These are phyloP conservation scores for Mobula hypostoma DNA, from an alignment of 2,113 vertebrate species.

Conservation along the genomic window DNA sequence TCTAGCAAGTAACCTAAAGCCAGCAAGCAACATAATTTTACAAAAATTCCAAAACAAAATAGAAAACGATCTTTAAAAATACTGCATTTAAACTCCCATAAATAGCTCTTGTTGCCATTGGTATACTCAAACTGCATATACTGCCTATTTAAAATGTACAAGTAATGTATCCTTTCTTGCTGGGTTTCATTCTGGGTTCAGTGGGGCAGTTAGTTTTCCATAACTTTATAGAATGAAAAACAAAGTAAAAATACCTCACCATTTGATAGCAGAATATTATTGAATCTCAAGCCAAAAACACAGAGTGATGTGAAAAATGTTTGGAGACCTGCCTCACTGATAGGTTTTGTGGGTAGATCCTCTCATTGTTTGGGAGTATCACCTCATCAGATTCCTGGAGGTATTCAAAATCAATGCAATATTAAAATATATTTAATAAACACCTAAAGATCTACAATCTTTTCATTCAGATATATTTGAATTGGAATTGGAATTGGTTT, in stretches of 20 bases:
- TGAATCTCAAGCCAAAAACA: not conserved
- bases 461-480: not conserved
- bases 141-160: not conserved
- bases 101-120: not conserved
- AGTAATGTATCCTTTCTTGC: not conserved
- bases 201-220: not conserved
- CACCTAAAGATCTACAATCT: not conserved
- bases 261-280: not conserved
- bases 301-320: not conserved
- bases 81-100: not conserved
- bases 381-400: not conserved
- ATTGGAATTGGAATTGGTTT: no score
- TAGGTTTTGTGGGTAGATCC: not conserved
- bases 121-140: not conserved
- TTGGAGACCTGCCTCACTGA: not conserved
- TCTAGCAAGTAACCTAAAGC: not conserved
- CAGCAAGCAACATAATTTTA: not conserved
- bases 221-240: not conserved
- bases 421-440: not conserved
- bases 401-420: not conserved
- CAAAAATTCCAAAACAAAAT: not conserved
- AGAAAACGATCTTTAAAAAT: not conserved
- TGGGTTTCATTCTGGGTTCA: not conserved
- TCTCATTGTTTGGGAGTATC: not conserved
- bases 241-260: not conserved